Evolutionary conservation across 1,140 invertebrate genomes (phyloP).

Genomic region (Maconellicoccus hirsutus): DNA sequence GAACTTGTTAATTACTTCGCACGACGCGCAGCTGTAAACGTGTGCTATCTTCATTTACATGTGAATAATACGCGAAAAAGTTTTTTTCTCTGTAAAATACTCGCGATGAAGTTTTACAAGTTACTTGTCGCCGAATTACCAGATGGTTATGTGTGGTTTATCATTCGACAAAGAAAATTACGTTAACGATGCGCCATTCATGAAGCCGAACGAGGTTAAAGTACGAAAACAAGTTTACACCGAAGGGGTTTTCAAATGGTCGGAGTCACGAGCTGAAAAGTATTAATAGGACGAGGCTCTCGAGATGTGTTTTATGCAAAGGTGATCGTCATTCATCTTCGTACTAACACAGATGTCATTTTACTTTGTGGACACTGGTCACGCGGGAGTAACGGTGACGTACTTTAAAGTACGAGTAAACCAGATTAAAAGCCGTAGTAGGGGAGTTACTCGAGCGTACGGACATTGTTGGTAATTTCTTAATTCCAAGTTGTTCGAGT

Average conservation of each 20-base stretch:
- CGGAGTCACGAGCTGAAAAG: too few relatives aligned
- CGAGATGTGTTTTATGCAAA: too few relatives aligned
- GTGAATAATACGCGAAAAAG: not conserved
- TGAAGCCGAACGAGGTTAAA: not conserved
- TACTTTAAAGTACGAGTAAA: too few relatives aligned
- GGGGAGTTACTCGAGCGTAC: too few relatives aligned
- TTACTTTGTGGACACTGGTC: not conserved
- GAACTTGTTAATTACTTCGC: not conserved
- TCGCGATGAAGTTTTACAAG: not conserved
- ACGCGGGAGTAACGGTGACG: too few relatives aligned
- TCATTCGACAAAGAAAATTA: not conserved
- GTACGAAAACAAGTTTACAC: not conserved
- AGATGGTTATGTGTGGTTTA: not conserved
- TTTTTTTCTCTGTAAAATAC: not conserved
- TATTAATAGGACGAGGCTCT: too few relatives aligned
- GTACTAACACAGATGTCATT: constrained; percentile 4
- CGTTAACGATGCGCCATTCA: constrained; percentile 2
- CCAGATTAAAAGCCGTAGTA: too few relatives aligned
- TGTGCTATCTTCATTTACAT: not conserved
- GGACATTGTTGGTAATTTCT: too few relatives aligned
- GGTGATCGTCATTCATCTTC: not conserved
- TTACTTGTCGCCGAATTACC: not conserved
- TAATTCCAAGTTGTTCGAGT: too few relatives aligned
- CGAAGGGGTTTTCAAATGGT: too few relatives aligned
- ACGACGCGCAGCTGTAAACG: not conserved